These are phyloP conservation scores for Diplodus puntazzo DNA, from an alignment of 2,797 vertebrate genomes.

Conservation along the genomic window DNA sequence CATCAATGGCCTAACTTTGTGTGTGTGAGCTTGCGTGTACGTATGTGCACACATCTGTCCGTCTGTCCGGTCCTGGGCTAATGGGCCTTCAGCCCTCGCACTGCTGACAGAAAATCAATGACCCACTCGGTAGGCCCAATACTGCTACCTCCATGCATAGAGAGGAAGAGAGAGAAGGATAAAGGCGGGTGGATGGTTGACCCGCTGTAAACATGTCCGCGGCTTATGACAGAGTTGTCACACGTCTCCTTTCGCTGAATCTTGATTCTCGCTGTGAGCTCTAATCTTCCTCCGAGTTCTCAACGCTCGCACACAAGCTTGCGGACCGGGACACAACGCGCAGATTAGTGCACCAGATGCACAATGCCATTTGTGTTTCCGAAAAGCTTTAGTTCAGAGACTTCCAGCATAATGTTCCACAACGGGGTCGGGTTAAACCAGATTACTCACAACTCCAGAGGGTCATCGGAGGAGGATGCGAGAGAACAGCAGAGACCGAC, in stretches of 20 bases:
- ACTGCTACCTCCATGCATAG: constrained; percentile 63
- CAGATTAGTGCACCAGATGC: constrained; percentile 58
- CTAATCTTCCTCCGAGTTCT: constrained; percentile 54
- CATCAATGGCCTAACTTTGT: constrained; percentile 39
- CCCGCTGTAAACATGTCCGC: constrained; percentile 62
- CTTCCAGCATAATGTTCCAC: constrained; percentile 20
- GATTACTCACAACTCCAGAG: constrained; percentile 48
- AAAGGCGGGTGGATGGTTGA: constrained; percentile 31
- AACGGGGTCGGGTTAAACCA: constrained; percentile 55
- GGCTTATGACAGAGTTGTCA: constrained; percentile 73
- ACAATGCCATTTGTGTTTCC: constrained; percentile 50
- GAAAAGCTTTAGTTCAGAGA: constrained; percentile 50
- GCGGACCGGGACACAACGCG: constrained; percentile 25
- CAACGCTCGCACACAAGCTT: constrained; percentile 18
- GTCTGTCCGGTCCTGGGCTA: constrained; percentile 69
- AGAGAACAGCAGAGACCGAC: background rate
- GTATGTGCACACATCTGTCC: constrained; percentile 46
- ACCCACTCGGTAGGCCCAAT: constrained; percentile 73
- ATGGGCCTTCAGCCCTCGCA: constrained; percentile 76
- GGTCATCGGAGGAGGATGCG: constrained; percentile 28
- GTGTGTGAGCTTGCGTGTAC: constrained; percentile 20
- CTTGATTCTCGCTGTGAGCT: constrained; percentile 68
- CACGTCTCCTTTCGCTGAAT: constrained; percentile 59
- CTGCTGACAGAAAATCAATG: constrained; percentile 83
- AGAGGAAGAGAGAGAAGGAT: constrained; percentile 29